Evolutionary conservation across 2,113 vertebrate species (phyloP), one percentile per base, ranked within the genome.

Genomic region (mouse (Mus musculus)): DNA sequence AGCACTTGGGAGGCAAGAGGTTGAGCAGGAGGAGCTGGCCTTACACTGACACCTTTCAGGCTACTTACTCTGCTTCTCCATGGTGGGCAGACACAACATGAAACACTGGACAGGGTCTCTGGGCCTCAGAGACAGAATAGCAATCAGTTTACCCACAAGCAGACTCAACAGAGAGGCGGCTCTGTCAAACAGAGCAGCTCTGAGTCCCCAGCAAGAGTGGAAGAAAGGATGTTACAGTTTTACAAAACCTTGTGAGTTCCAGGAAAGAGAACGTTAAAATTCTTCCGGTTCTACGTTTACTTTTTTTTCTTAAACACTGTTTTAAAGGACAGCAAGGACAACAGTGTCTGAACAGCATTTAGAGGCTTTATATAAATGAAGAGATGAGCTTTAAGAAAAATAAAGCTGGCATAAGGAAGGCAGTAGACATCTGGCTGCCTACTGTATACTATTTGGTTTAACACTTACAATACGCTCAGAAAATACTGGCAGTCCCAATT

Each of bases 261-360:
- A 42, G 7, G 61, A 90, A 28, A 0, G 56, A 20, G 1, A 69
- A 39, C 22, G 78, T 19, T 33, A n/a, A 17, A 36, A 33, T 65
- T 52, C 85, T 61, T 61, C 24, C 12, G 20, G 17, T 4, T 52
- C 52, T 63, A 3, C 12, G 81, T 36, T 78, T 73, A 69, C 20
- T 16, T 80, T 87, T 87, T 87, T 75, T 14, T 16, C 73, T 22
- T 69, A 65, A 91, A 94, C 89, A 88, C 36, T 86, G 76, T 49
- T 90, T 54, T 69, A 59, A 86, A 90, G 72, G 72, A 95, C 86
- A 9, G 20, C 16, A 95, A 89, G 1, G 7, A 84, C 7, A n/a
- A 75, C 59, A 69, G 0, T 46, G 12, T 56, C 33, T 54, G 65
- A 89, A 56, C 22, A 82, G 77, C 5, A 49, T 42, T 33, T 9